Base-by-base conservation (phyloP, 2,888 invertebrate species). In the Drosophila tripunctata region DNA sequence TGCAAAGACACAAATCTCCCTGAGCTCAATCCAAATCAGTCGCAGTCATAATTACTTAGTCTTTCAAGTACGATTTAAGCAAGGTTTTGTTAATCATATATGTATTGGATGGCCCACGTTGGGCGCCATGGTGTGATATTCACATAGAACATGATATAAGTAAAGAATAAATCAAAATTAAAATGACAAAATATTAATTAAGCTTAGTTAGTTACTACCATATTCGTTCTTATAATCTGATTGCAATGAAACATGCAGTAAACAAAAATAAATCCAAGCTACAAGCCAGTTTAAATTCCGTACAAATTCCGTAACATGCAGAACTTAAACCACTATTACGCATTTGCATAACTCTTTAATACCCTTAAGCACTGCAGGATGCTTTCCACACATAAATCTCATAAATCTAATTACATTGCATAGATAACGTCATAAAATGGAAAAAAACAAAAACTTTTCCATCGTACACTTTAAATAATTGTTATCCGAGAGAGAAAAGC, bases 381-480 rank as follows among this genome's bases (percentile, higher is more conserved):
- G 19, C 47, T 2, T 19, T 7, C 12, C 10, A 22, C 45, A 24
- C 21, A 31, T 17, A 44, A 45, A 45, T 41, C 22, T 15, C 40
- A 3, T 5, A 22, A 10, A 64, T 44, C 24, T 51, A 52, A 35
- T 66, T 66, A 41, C 45, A 57, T 15, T 27, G 17, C 24, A 22
- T 47, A 47, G 63, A 38, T 24, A 19, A 14, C 21, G 19, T 14
- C 22, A 30, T 35, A 24, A 31, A 47, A 48, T n/a, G n/a, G n/a
- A 43, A 41, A 27, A 35, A 51, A 44, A 41, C 56, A 47, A 55
- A 22, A 67, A 51, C 35, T 51, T 40, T 40, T 17, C 57, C 63
- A 43, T 27, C 50, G 51, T 51, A 51, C 73, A 69, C 67, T 70
- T 67, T 48, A 56, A 67, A 74, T 77, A 80, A 75, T 80, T 70